Conservation (phyloP, 1,140 invertebrate species). For the Sycophila sp. region DNA sequence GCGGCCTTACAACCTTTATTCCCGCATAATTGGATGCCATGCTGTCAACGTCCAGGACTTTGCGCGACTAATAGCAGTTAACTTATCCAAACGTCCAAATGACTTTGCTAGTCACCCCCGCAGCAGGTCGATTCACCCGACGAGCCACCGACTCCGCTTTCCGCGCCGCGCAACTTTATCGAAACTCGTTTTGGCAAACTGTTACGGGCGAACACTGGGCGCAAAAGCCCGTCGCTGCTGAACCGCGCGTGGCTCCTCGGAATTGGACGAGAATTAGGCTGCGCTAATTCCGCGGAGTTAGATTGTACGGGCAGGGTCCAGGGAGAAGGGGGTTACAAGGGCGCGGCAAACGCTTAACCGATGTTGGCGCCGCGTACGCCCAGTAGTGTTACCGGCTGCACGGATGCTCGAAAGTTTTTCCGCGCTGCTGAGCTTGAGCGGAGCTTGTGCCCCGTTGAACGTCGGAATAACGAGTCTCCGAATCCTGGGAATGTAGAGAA, state of each 20-base stretch:
- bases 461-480: too few relatives aligned
- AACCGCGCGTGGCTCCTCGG: too few relatives aligned
- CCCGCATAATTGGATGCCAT: neutral
- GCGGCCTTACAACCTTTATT: neutral
- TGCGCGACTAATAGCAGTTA: constrained; percentile 30
- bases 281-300: constrained; percentile 50
- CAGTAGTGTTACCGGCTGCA: too few relatives aligned
- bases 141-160: neutral
- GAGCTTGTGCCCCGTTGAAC: too few relatives aligned
- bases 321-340: too few relatives aligned
- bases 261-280: constrained; percentile 52
- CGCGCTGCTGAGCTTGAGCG: too few relatives aligned
- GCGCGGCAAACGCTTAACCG: too few relatives aligned
- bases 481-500: too few relatives aligned
- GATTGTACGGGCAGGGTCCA: constrained; percentile 45
- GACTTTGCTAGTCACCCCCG: constrained; percentile 27
- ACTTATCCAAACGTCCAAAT: constrained; percentile 51
- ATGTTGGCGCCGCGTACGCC: too few relatives aligned
- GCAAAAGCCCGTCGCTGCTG: too few relatives aligned
- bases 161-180: constrained; percentile 52
- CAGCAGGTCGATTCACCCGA: constrained; percentile 33
- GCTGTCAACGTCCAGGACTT: neutral
- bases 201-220: constrained; percentile 41
- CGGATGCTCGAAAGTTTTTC: too few relatives aligned
- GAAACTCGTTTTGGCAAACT: constrained; percentile 56